Conservation (phyloP, 2,888 invertebrate species). For the Lasioglossum calceatum region DNA sequence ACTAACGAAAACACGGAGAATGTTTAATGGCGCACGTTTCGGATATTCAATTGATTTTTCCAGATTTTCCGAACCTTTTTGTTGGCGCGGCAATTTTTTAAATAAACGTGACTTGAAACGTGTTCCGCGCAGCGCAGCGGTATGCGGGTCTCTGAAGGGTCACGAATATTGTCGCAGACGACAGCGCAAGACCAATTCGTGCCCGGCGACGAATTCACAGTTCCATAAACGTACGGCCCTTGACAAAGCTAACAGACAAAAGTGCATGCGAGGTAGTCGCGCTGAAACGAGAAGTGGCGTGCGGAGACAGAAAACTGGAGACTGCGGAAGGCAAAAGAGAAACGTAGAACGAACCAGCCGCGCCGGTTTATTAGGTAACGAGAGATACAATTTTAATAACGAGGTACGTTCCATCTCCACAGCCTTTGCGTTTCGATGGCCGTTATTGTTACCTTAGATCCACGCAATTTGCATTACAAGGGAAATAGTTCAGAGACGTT, state of each 20-base stretch:
- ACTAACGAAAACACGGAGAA: not conserved
- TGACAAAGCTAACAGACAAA: conserved; percentile 47
- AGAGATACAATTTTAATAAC: conserved; percentile 13
- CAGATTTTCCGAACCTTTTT: too few species aligned
- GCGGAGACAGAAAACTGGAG: not conserved
- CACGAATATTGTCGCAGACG: conserved; percentile 38
- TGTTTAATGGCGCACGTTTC: not conserved
- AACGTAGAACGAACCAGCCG: not conserved
- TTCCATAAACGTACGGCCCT: conserved; percentile 58
- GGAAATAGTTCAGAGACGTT: not conserved
- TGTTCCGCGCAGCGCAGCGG: not conserved
- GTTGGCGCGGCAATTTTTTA: not conserved
- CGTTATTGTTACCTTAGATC: not conserved
- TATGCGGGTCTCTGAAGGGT: conserved; percentile 9
- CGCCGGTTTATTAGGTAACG: conserved; percentile 13
- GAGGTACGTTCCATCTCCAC: not conserved
- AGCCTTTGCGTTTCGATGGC: not conserved
- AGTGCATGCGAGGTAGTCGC: conserved; percentile 25
- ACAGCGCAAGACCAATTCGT: conserved; percentile 51
- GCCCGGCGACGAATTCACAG: conserved; percentile 61
- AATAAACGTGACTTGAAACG: conserved; percentile 23
- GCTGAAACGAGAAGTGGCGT: conserved; percentile 34
- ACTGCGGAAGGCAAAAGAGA: not conserved
- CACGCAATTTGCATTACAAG: not conserved
- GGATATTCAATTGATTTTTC: not conserved